phyloP scores from a whole-genome alignment of 2,797 vertebrate species.

The Xenops minutus region DNA sequence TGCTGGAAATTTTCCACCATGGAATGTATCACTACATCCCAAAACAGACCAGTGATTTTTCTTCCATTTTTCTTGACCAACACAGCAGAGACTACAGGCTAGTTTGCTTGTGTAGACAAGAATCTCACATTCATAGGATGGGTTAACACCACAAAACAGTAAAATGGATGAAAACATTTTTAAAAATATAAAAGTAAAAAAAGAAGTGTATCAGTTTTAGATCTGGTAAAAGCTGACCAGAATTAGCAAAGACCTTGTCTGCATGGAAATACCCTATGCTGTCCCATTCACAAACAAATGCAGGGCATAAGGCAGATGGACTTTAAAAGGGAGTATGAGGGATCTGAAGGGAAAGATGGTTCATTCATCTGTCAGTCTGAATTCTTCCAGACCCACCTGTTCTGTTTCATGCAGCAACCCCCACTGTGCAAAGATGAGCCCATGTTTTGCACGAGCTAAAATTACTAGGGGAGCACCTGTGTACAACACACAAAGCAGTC shows the following conservation, averaged over 20 bases:
- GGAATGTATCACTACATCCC: background rate
- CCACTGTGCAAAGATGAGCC: background rate
- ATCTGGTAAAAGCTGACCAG: background rate
- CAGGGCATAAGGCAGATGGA: background rate
- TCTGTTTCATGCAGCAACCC: background rate
- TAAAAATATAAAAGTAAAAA: background rate
- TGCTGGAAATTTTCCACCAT: background rate
- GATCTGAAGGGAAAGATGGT: background rate
- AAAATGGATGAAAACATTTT: background rate
- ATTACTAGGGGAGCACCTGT: slow-evolving; percentile 42
- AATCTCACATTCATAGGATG: background rate
- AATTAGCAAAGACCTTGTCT: background rate
- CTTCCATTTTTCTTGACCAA: background rate
- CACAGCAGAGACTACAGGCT: background rate
- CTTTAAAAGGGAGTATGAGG: background rate
- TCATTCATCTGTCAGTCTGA: background rate
- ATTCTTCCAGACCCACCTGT: slow-evolving; percentile 26
- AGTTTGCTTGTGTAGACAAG: background rate
- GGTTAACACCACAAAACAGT: background rate
- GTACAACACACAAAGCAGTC: slow-evolving; percentile 13
- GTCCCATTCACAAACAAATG: background rate
- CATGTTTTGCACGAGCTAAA: slow-evolving; percentile 4
- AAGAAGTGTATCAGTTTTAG: background rate
- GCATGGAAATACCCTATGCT: background rate
- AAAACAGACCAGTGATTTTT: background rate